phyloP scores from a whole-genome alignment of 2,113 vertebrate genomes.

The Cyprinus carpio region DNA sequence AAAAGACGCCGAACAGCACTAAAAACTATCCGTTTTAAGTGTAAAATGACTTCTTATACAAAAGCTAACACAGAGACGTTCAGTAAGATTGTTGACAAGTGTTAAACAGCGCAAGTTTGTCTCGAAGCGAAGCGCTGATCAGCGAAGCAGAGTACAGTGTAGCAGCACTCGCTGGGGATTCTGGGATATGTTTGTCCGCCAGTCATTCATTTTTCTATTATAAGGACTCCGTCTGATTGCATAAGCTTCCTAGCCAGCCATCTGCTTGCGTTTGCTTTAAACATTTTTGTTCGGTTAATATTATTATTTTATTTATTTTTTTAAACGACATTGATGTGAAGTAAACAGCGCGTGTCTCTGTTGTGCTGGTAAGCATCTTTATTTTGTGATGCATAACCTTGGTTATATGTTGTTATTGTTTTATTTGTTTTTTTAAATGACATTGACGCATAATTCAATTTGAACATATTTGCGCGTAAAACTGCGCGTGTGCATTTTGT shows the following conservation, averaged over 20 bases:
- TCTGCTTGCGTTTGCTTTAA: conserved; percentile 10
- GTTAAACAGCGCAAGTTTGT: not conserved
- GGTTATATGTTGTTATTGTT: too few species aligned
- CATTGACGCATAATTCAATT: not conserved
- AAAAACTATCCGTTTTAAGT: not conserved
- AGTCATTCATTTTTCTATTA: conserved; percentile 23
- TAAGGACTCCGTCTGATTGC: conserved; percentile 22
- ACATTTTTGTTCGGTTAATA: not conserved
- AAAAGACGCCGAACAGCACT: not conserved
- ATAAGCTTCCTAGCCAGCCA: conserved; percentile 16
- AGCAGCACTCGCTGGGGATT: conserved; percentile 11
- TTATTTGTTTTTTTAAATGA: too few species aligned
- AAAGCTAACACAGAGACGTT: not conserved
- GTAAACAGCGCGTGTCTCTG: not conserved
- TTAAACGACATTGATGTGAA: not conserved
- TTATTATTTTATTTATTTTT: not conserved
- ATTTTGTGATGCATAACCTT: not conserved
- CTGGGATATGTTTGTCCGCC: conserved; percentile 56
- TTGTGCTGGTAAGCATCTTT: conserved; percentile 28
- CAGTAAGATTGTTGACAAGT: not conserved
- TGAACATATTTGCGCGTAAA: not conserved
- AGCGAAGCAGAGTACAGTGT: not conserved
- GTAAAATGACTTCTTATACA: not conserved
- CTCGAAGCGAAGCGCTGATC: not conserved
- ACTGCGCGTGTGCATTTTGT: not conserved